Evolutionary conservation across 2,888 invertebrate species (phyloP), one percentile per base, ranked within the genome.

Genomic region (Leucoma salicis): DNA sequence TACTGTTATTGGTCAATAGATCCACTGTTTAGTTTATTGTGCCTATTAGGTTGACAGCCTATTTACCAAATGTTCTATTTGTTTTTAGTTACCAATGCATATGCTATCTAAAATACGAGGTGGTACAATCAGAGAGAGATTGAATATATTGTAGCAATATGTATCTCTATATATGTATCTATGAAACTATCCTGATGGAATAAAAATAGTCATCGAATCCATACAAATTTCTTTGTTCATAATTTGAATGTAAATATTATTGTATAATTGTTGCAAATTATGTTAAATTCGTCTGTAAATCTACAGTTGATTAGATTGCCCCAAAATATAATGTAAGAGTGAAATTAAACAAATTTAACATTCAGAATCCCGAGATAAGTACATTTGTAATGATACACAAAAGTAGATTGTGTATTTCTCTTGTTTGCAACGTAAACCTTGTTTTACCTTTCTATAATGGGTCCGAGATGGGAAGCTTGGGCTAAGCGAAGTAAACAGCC

Each of bases 381-480:
- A 64, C 58, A 54, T 63, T 67, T 63, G 57, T 57, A 56, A 62
- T 66, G 51, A 54, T 49, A 53, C 49, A 64, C 57, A 62, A 63
- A 63, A 55, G 65, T 62, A 61, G 66, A 70, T 70, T 68, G 69
- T 65, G 66, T 70, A 63, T 72, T 73, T 70, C 66, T 60, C 66
- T 74, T 77, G 77, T 78, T 79, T 79, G 78, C 73, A 66, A 79
- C 78, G 79, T 74, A 78, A 79, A 79, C 21, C 21, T 21, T 21
- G 21, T 21, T 80, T 70, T 71, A 72, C 75, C 68, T 72, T 70
- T 68, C 70, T 71, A 77, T 70, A 72, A 74, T 74, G 73, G 71
- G 69, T 67, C 52, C 48, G 55, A 57, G 49, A 59, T 50, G 55
- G 66, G 63, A 66, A 66, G 58, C 53, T 21, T 21, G 2, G 21